phyloP scores from a whole-genome alignment of 2,888 invertebrate species.

The Dendrolimus houi region DNA sequence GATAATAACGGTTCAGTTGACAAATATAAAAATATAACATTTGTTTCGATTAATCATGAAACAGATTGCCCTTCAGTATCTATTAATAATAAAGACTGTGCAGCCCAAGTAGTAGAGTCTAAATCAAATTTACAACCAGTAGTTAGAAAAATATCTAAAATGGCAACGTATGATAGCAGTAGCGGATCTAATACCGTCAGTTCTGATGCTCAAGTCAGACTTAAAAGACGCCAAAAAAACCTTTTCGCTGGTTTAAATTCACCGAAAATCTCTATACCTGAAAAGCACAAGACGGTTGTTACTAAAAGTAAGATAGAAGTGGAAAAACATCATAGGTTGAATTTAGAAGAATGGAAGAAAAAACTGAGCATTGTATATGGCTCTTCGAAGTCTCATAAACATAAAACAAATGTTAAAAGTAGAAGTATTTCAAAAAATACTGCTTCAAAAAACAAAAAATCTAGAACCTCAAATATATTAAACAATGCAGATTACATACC shows the following conservation, averaged over 20 bases:
- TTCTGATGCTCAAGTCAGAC: constrained; percentile 31
- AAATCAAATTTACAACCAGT: constrained; percentile 12
- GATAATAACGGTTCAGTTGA: constrained; percentile 15
- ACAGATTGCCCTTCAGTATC: constrained; percentile 7
- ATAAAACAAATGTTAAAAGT: constrained; percentile 1
- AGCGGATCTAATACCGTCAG: constrained; percentile 46
- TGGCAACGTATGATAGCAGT: constrained; percentile 54
- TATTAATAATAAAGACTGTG: constrained; percentile 5
- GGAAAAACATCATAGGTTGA: constrained; percentile 23
- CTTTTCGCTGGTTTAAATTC: constrained; percentile 22
- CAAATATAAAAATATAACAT: constrained; percentile 41
- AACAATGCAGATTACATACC: constrained; percentile 64
- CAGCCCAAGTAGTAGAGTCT: constrained; percentile 8
- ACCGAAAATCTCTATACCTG: constrained; percentile 23
- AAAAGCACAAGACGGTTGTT: constrained; percentile 20
- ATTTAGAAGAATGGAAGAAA: constrained; percentile 54
- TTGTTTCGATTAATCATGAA: constrained; percentile 41
- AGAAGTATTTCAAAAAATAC: constrained; percentile 19
- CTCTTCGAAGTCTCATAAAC: constrained; percentile 21
- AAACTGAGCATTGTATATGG: constrained; percentile 54
- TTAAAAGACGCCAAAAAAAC: constrained; percentile 25
- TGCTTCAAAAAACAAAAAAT: constrained; percentile 20
- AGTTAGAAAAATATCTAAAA: constrained; percentile 47
- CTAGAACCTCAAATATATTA: constrained; percentile 13
- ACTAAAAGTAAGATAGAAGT: constrained; percentile 22